A percentile compares a stretch with the other conserved stretches of the same genome.
Evolutionary conservation across 2,888 invertebrate genomes (phyloP).

Genomic region (Automeris io): DNA sequence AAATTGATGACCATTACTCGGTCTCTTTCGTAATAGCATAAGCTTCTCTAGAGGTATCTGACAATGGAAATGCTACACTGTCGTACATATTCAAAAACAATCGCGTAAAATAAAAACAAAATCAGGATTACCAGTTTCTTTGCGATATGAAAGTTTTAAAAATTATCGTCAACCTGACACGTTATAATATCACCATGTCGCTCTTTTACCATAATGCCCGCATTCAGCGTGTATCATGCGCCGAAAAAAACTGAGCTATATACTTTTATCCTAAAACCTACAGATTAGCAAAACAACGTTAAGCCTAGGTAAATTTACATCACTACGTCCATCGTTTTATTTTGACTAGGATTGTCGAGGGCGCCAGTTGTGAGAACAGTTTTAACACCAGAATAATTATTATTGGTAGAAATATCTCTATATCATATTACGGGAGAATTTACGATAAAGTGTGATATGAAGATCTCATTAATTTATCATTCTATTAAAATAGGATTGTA

Average conservation of each 20-base stretch:
- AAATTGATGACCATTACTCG: too few species aligned
- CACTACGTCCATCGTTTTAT: constrained; percentile 49
- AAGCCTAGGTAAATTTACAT: constrained; percentile 48
- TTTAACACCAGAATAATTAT: too few species aligned
- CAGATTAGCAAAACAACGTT: constrained; percentile 40
- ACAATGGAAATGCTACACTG: too few species aligned
- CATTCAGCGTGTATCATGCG: constrained; percentile 1
- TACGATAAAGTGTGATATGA: background rate
- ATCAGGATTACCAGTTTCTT: too few species aligned
- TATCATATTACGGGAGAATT: background rate
- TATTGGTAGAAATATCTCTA: background rate
- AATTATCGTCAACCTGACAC: background rate
- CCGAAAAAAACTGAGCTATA: constrained; percentile 1
- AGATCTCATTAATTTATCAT: background rate
- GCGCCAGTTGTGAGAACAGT: constrained; percentile 32
- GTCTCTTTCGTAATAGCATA: too few species aligned
- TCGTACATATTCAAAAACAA: too few species aligned
- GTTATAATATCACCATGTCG: background rate
- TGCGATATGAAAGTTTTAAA: background rate
- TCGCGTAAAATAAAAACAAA: too few species aligned
- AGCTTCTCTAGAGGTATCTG: too few species aligned
- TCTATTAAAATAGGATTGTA: background rate
- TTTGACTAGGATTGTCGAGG: constrained; percentile 55
- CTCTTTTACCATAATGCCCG: constrained; percentile 3
- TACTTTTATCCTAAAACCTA: constrained; percentile 14